A percentile compares a stretch with the other conserved stretches of the same genome.
Conservation (phyloP, 64 coral and sea anemone genomes). For the Platygyra sinensis region DNA sequence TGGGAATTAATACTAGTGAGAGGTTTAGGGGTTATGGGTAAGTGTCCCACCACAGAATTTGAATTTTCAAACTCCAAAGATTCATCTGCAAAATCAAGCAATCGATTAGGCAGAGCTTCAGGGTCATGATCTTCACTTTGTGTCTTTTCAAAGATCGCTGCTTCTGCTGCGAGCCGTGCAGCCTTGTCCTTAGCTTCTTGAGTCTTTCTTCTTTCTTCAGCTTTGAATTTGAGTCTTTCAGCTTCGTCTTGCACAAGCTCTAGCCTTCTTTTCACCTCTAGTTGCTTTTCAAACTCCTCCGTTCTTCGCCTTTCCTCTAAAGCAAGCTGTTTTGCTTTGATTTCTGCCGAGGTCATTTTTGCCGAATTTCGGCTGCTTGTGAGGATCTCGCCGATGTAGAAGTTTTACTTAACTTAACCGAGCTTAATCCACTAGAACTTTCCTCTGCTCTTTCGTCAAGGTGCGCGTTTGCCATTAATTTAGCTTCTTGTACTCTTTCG, state of each 20-base stretch:
- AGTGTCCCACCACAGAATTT: background rate
- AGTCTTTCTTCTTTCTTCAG: conserved; percentile 31
- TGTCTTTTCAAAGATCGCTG: background rate
- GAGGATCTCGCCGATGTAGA: background rate
- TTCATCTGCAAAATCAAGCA: conserved; percentile 11
- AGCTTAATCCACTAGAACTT: background rate
- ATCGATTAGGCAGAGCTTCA: background rate
- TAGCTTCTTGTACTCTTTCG: background rate
- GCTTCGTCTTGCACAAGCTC: background rate
- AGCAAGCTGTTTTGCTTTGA: no score
- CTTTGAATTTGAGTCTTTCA: background rate
- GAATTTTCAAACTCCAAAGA: background rate
- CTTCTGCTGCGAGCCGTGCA: conserved; percentile 1
- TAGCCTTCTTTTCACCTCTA: background rate
- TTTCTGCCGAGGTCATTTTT: background rate
- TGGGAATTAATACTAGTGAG: no score
- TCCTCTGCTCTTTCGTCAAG: background rate
- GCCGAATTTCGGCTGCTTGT: background rate
- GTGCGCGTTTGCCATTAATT: background rate
- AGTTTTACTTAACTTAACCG: background rate
- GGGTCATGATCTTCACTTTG: no score
- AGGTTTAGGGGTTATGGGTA: background rate
- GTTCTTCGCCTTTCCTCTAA: no score
- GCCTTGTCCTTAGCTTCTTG: conserved; percentile 13
- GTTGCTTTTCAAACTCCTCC: no score